Conservation (phyloP, 1,140 invertebrate species). For the Solenopsis fugax region DNA sequence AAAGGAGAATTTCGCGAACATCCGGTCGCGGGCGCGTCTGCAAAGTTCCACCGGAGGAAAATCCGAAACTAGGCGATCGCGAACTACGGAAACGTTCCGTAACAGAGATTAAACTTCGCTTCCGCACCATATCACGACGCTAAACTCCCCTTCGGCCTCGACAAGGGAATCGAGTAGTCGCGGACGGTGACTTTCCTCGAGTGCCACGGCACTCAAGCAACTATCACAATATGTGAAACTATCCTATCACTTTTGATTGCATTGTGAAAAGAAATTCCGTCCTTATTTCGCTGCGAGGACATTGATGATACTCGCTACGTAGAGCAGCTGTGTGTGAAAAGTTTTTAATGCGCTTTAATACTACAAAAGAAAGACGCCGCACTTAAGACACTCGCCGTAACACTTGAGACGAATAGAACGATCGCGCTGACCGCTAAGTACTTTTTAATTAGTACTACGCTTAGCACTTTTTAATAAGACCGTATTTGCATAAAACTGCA, state of each 20-base stretch:
- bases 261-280: conserved; percentile 22
- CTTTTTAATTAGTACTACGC: conserved; percentile 28
- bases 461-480: conserved; percentile 12
- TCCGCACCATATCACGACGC: conserved; percentile 25
- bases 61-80: conserved; percentile 25
- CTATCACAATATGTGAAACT: conserved; percentile 5
- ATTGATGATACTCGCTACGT: neutral
- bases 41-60: conserved; percentile 24
- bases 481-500: neutral
- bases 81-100: conserved; percentile 12
- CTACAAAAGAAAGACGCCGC: neutral
- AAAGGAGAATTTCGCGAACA: neutral
- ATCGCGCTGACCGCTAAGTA: neutral
- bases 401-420: neutral
- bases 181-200: neutral
- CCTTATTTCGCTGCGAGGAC: neutral
- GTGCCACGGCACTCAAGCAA: neutral
- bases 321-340: conserved; percentile 2
- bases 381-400: neutral
- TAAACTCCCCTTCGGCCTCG: conserved; percentile 1
- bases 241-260: neutral
- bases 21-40: neutral
- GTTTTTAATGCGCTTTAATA: conserved; percentile 37
- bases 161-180: neutral
- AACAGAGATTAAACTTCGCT: conserved; percentile 46